These are phyloP conservation scores for Caligus rogercresseyi DNA, from an alignment of 1,140 invertebrate species.

Conservation along the genomic window DNA sequence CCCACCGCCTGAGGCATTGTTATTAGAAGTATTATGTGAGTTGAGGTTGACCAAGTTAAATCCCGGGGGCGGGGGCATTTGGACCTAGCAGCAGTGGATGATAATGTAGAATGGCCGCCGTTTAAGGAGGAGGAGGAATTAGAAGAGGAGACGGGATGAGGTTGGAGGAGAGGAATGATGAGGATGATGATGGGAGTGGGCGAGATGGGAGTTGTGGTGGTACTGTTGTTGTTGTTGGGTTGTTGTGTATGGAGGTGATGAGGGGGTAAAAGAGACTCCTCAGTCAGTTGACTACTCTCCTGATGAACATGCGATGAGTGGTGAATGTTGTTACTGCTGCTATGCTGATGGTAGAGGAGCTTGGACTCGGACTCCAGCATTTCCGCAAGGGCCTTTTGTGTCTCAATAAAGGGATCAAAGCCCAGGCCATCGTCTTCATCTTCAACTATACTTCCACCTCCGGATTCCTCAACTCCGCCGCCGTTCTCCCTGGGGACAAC, in stretches of 20 bases:
- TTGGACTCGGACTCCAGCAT: slow-evolving; percentile 53
- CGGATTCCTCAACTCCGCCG: slow-evolving; percentile 2
- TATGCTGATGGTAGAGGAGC: slow-evolving; percentile 28
- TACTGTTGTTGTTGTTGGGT: slow-evolving; percentile 21
- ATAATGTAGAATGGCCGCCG: no score
- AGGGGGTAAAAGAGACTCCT: no score
- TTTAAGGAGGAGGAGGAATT: no score
- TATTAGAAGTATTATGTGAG: slow-evolving; percentile 17
- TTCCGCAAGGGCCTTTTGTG: slow-evolving; percentile 78
- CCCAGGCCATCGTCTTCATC: slow-evolving; percentile 43
- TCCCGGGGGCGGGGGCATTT: slow-evolving; percentile 26
- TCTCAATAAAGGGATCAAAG: slow-evolving; percentile 89
- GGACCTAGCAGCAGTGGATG: background rate
- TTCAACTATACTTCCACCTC: slow-evolving; percentile 11
- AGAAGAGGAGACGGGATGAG: no score
- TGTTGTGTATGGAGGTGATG: slow-evolving; percentile 25
- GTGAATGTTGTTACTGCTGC: slow-evolving; percentile 32
- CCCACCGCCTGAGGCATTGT: no score
- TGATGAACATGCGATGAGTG: slow-evolving; percentile 32
- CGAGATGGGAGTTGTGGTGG: slow-evolving; percentile 21
- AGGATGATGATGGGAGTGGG: slow-evolving; percentile 11
- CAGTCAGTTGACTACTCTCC: no score
- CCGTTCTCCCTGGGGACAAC: background rate
- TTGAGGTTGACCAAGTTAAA: slow-evolving; percentile 21
- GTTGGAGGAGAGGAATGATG: slow-evolving; percentile 8